Conservation (phyloP, 2,113 vertebrate species). For the Phrynosoma platyrhinos region DNA sequence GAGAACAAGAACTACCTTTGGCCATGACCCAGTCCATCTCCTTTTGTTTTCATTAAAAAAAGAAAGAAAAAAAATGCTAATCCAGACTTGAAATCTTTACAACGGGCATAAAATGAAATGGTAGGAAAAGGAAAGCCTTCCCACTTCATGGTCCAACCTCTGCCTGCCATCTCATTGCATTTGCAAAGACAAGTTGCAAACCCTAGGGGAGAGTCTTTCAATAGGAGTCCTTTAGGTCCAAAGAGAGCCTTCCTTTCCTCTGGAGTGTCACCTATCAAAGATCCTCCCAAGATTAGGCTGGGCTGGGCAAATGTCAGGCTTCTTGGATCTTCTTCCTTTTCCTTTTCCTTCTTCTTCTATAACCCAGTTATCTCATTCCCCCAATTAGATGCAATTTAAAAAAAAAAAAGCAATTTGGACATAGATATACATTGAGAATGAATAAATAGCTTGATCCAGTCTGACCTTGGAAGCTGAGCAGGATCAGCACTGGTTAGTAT, state of each 20-base stretch:
- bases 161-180: neutral
- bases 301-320: neutral
- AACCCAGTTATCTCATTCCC: too few relatives aligned
- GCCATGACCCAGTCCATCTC: neutral
- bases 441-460: too few relatives aligned
- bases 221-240: neutral
- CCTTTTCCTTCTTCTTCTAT: too few relatives aligned
- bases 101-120: neutral
- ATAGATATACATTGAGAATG: too few relatives aligned
- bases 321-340: neutral
- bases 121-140: neutral
- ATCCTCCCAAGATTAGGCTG: neutral
- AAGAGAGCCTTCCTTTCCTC: neutral
- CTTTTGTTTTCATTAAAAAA: neutral
- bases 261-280: neutral
- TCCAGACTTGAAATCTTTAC: neutral
- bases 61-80: too few relatives aligned
- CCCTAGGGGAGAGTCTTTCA: neutral
- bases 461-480: too few relatives aligned
- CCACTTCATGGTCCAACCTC: neutral
- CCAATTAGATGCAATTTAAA: too few relatives aligned
- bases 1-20: neutral
- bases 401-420: too few relatives aligned
- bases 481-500: too few relatives aligned
- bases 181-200: neutral